Base-by-base conservation (phyloP, 2,888 invertebrate genomes). In the Cordylochernes scorpioides region DNA sequence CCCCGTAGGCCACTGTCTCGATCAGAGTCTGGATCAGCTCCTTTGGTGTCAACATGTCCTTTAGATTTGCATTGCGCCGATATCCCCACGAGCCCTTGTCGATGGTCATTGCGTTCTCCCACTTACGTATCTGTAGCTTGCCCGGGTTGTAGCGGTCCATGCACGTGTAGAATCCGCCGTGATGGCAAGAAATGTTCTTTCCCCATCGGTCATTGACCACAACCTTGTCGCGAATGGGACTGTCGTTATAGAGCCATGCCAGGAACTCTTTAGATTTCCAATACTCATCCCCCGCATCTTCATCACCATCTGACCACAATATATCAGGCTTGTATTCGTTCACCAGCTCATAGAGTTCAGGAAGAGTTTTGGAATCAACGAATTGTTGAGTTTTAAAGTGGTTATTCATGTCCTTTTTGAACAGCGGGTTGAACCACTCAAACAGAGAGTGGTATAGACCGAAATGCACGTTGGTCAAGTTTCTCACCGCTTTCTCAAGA, bases 191-290 rank as follows among this genome's bases (percentile, higher is more conserved):
- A 3, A 65, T 68, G 5, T 63, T 69, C 5, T 53, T 59, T 1
- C 91, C 88, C 88, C 88, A 91, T 42, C 91, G 63, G 53, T 94
- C 91, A 51, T 94, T 94, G 0, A 71, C 73, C 1, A 88, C 82
- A 0, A 94, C 65, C 3, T 66, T 69, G 40, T 84, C 67, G 45
- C 68, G 72, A 0, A 91, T 77, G 0, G 59, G 59, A 32, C 42
- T n/a, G n/a, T 77, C 71, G 46, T 80, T 86, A 46, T 80, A 88
- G n/a, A 86, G 54, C 84, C 84, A 86, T 1, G 82, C 68, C 2
- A 88, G 55, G 45, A 88, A 73, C 31, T 74, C 69, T 25, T 67
- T 68, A 0, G 80, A 67, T 39, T 65, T 65, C 78, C 80, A 88
- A 45, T 86, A 86, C 1, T 58, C 57, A 36, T 71, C 71, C 1